Percentiles rank a stretch among this genome's conserved stretches.
These are phyloP conservation scores for Cephus spinipes DNA, from an alignment of 2,888 invertebrate species.

Conservation along the genomic window DNA sequence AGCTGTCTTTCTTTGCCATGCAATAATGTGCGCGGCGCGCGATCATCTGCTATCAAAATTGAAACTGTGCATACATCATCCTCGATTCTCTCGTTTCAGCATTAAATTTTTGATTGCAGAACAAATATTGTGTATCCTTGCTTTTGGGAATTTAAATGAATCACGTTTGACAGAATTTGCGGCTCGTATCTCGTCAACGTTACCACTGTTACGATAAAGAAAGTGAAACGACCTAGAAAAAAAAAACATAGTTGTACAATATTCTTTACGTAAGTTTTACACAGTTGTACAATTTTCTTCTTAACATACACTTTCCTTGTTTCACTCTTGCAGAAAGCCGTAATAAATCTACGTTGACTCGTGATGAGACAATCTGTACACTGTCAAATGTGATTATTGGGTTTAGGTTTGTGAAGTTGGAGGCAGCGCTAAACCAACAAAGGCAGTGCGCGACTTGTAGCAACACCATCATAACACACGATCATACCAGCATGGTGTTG, in stretches of 20 bases:
- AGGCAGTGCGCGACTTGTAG: slow-evolving; percentile 39
- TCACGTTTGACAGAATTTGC: slow-evolving; percentile 16
- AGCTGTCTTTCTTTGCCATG: slow-evolving; percentile 50
- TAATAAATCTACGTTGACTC: background rate
- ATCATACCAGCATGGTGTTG: slow-evolving; percentile 27
- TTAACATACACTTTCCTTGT: slow-evolving; percentile 10
- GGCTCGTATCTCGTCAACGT: background rate
- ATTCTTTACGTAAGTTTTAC: slow-evolving; percentile 7
- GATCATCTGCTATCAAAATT: slow-evolving; percentile 35
- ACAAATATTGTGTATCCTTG: slow-evolving; percentile 24
- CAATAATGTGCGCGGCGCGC: slow-evolving; percentile 50
- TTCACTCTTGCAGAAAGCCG: background rate
- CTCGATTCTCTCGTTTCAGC: slow-evolving; percentile 24
- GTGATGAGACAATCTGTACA: background rate
- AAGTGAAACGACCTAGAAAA: background rate
- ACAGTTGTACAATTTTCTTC: too few relatives aligned
- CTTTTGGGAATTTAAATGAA: slow-evolving; percentile 22
- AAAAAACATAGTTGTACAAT: background rate
- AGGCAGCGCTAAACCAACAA: slow-evolving; percentile 29
- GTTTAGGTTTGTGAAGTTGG: slow-evolving; percentile 32
- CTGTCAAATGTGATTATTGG: slow-evolving; percentile 22
- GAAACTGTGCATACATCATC: slow-evolving; percentile 15
- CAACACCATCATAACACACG: slow-evolving; percentile 25
- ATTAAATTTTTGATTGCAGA: slow-evolving; percentile 27
- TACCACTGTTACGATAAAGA: background rate